Conservation (phyloP, 2,888 invertebrate species). For the Lasioglossum oenotherae region DNA sequence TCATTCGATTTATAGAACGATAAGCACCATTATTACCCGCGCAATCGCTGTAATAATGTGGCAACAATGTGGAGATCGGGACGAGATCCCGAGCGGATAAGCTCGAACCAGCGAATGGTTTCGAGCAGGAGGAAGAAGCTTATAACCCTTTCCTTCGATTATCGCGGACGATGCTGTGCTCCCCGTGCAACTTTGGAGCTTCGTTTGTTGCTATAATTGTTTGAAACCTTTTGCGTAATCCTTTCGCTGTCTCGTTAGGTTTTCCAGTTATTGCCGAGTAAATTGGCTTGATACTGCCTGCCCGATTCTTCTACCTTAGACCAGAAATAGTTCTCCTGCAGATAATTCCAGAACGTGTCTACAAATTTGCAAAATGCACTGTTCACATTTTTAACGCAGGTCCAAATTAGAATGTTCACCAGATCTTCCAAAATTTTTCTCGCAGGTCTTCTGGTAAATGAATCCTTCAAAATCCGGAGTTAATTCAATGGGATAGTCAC, state of each 20-base stretch:
- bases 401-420: too few species aligned
- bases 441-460: too few species aligned
- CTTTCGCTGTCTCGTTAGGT: neutral
- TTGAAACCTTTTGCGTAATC: neutral
- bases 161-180: neutral
- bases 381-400: too few species aligned
- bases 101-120: neutral
- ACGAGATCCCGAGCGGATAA: neutral
- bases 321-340: neutral
- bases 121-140: neutral
- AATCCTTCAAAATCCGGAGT: neutral
- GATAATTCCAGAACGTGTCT: neutral
- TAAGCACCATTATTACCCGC: constrained; percentile 9
- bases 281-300: neutral
- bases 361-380: neutral
- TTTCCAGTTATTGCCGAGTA: neutral
- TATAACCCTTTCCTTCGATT: neutral
- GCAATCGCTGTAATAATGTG: constrained; percentile 8
- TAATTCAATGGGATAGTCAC: too few species aligned
- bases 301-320: neutral
- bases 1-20: constrained; percentile 2
- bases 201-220: neutral
- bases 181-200: neutral
- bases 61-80: neutral
- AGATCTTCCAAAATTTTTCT: too few species aligned